These are phyloP conservation scores for Tenthredo amoena DNA, from an alignment of 2,888 invertebrate species.

Conservation along the genomic window DNA sequence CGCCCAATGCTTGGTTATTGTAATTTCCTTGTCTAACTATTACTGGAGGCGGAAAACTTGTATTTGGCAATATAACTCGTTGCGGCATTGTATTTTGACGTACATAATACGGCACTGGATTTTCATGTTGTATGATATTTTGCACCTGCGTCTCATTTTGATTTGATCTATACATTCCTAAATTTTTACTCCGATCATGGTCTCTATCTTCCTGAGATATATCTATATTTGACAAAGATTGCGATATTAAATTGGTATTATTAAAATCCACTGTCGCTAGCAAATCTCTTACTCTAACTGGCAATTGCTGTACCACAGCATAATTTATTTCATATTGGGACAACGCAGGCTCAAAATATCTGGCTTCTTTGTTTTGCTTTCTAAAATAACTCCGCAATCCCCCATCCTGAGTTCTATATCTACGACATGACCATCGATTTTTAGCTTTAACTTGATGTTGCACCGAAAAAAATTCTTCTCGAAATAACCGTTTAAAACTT, in stretches of 20 bases:
- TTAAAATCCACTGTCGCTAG: conserved; percentile 54
- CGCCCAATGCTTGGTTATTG: neutral
- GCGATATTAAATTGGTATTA: conserved; percentile 50
- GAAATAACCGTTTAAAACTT: conserved; percentile 42
- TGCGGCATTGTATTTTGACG: neutral
- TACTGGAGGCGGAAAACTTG: conserved; percentile 22
- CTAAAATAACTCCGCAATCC: conserved; percentile 54
- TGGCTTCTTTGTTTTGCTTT: conserved; percentile 52
- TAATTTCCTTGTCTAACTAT: neutral
- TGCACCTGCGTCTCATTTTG: neutral
- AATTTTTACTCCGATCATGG: neutral
- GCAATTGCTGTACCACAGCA: conserved; percentile 57
- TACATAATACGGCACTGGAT: neutral
- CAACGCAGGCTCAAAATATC: conserved; percentile 50
- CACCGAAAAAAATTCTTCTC: conserved; percentile 54
- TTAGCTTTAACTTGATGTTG: conserved; percentile 50
- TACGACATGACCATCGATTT: conserved; percentile 48
- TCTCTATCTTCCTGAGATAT: neutral
- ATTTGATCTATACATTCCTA: no score
- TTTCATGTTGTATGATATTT: neutral
- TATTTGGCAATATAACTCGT: conserved; percentile 7
- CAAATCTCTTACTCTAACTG: conserved; percentile 40
- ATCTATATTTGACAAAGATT: conserved; percentile 55
- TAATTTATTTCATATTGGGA: conserved; percentile 55
- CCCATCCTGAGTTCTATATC: conserved; percentile 46